Percentiles rank a stretch among this genome's conserved stretches.
These are phyloP conservation scores for Pedetes capensis DNA, from an alignment of 2,113 vertebrate genomes.

Conservation along the genomic window DNA sequence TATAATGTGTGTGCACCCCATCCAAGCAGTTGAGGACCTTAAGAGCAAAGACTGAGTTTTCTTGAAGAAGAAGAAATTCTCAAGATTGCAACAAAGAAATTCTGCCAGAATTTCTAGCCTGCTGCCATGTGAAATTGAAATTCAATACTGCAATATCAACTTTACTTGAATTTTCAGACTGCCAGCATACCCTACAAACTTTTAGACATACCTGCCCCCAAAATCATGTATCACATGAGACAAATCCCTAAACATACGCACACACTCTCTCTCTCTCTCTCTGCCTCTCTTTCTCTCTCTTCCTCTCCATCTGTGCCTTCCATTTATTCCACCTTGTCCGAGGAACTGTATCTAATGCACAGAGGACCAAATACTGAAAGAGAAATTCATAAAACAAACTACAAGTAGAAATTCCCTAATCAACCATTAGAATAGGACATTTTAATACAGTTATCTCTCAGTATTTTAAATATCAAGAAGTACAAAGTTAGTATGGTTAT, in stretches of 20 bases:
- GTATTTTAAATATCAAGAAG: conserved; percentile 5
- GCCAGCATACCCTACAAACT: background rate
- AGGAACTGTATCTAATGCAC: background rate
- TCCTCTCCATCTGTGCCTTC: background rate
- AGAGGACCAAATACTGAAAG: background rate
- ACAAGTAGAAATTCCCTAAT: background rate
- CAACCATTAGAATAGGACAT: background rate
- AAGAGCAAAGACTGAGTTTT: background rate
- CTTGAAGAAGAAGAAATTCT: background rate
- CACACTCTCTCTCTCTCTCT: no score
- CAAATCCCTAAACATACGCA: background rate
- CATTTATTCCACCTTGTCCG: no score
- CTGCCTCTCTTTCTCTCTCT: background rate
- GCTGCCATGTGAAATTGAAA: no score
- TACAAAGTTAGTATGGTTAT: background rate
- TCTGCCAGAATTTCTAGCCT: background rate
- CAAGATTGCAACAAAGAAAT: background rate
- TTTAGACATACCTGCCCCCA: background rate
- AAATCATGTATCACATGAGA: background rate
- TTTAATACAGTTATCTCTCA: background rate
- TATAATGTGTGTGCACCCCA: background rate
- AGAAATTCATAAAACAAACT: background rate
- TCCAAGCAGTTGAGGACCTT: background rate
- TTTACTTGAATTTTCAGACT: background rate
- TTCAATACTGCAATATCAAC: background rate